Evolutionary conservation across 2,888 invertebrate genomes (phyloP).

Genomic region (Tortrix viridana): DNA sequence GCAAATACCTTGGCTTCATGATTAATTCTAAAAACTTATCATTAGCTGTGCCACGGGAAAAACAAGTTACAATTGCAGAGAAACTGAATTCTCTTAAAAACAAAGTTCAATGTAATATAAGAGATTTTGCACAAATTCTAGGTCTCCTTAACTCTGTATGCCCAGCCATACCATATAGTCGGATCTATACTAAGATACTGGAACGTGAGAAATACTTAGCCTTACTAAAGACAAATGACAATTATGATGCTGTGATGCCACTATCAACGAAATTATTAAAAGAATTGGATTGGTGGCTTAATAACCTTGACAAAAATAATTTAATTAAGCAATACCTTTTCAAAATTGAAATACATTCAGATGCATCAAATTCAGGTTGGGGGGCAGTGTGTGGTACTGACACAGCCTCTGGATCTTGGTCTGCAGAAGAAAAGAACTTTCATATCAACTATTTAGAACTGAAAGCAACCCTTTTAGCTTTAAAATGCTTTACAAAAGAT

Average conservation of each 20-base stretch:
- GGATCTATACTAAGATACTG: slow-evolving; percentile 32
- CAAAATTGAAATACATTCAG: no score
- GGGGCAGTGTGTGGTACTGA: no score
- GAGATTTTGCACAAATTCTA: slow-evolving; percentile 31
- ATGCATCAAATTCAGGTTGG: no score
- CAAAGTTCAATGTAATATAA: slow-evolving; percentile 3
- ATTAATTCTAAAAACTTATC: slow-evolving; percentile 23
- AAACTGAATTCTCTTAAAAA: no score
- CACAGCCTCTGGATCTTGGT: no score
- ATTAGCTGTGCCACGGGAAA: slow-evolving; percentile 11
- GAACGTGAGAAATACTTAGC: slow-evolving; percentile 13
- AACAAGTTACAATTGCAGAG: slow-evolving; percentile 3
- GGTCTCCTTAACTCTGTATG: slow-evolving; percentile 25
- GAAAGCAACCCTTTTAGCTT: no score
- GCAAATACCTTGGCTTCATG: slow-evolving; percentile 32
- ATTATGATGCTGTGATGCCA: slow-evolving; percentile 18
- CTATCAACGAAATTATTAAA: neutral
- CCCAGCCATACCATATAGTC: slow-evolving; percentile 29
- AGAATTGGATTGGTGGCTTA: slow-evolving; percentile 29
- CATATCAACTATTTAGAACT: no score
- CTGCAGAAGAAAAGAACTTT: no score
- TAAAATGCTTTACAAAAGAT: no score
- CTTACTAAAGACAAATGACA: slow-evolving; percentile 3
- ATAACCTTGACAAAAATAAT: neutral
- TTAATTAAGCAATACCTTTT: neutral